Evolutionary conservation across 2,113 vertebrate species (phyloP), one percentile per base, ranked within the genome.

Genomic region (Prionailurus bengalensis): DNA sequence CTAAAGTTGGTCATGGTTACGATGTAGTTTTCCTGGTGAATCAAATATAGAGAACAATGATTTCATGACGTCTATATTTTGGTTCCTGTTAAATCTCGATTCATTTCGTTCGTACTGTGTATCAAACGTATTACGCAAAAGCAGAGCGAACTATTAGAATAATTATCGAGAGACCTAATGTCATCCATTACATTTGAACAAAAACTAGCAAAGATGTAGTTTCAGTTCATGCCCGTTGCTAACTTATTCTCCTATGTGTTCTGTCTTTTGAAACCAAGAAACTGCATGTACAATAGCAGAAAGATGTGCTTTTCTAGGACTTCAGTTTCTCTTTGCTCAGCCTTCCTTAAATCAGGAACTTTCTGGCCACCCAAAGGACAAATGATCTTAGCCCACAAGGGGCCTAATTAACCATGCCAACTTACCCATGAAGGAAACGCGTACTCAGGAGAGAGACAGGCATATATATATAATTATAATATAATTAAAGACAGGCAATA

Each of bases 371-470:
- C 21, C 61, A 51, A 94, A 96, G 81, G 58, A 85, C 65, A 73
- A 95, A 81, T 79, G 73, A 76, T 63, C 15, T 94, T 31, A 88
- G 23, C 31, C 48, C 95, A 42, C 55, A 78, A n/a, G 81, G 89
- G 93, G 39, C 79, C 82, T 97, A 89, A 91, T 95, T 92, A 96
- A 45, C 31, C 80, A 53, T 19, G 84, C 11, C 70, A 86, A 92
- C 68, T 82, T 63, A 84, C 23, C 23, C 68, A 1, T 48, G 55
- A 51, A 39, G n/a, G 5, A 84, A 53, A 55, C 42, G 1, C 2
- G 23, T 1, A 42, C 61, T 42, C 14, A 11, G 31, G 33, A 55
- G 53, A 31, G n/a, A 80, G 14, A 17, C 29, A 33, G 5, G 10
- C 55, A 5, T 3, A n/a, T n/a, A n/a, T n/a, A n/a, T n/a, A n/a